Conservation (phyloP, 2,113 vertebrate genomes). For the Polypterus senegalus region DNA sequence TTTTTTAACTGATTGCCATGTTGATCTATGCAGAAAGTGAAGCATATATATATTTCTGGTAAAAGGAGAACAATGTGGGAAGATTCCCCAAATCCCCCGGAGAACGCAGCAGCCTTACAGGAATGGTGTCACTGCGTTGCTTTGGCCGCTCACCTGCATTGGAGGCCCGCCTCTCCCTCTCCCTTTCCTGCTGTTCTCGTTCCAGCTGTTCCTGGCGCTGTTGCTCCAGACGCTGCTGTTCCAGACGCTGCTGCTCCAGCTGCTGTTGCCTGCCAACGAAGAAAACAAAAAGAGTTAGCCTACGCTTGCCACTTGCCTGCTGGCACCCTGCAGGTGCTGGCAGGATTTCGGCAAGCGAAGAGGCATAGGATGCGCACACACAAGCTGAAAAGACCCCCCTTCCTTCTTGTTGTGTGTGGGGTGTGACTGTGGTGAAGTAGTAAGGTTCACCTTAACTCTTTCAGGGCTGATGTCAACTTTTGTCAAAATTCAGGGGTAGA, state of each 20-base stretch:
- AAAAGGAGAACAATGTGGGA: too few relatives aligned
- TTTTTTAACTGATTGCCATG: too few relatives aligned
- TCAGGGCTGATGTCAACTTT: too few relatives aligned
- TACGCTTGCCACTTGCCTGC: not conserved
- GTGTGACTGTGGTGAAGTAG: too few relatives aligned
- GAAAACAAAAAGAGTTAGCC: not conserved
- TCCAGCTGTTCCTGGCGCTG: constrained; percentile 2
- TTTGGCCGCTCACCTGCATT: constrained; percentile 29
- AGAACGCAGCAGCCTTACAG: too few relatives aligned
- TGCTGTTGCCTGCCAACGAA: not conserved
- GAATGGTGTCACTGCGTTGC: too few relatives aligned
- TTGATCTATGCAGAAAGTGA: too few relatives aligned
- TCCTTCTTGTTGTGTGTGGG: too few relatives aligned
- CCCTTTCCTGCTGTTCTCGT: constrained; percentile 12
- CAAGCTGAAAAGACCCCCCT: not conserved
- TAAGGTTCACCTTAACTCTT: too few relatives aligned
- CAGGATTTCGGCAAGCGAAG: constrained; percentile 11
- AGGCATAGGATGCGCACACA: constrained; percentile 31
- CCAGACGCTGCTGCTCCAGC: constrained; percentile 41
- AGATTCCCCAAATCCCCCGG: too few relatives aligned
- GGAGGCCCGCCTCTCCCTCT: constrained; percentile 37
- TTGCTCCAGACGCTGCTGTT: constrained; percentile 27
- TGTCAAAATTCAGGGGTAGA: too few relatives aligned
- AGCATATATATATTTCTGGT: too few relatives aligned
- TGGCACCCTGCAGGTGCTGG: constrained; percentile 24